These are phyloP conservation scores for Phalacrocorax carbo DNA, from an alignment of 2,113 vertebrate genomes.

Conservation along the genomic window DNA sequence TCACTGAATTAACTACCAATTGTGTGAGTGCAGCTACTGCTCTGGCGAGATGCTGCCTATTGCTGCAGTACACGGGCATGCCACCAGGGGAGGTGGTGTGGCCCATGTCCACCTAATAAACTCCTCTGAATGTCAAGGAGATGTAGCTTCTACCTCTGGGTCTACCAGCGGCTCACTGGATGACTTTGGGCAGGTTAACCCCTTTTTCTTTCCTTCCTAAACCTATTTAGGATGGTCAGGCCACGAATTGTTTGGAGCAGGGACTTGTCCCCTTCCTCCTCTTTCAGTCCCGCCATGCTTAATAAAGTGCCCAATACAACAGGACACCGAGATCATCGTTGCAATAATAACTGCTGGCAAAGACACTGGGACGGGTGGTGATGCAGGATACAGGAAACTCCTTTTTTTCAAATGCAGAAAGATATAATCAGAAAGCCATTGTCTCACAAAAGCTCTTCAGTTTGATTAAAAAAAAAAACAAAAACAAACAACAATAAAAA, in stretches of 20 bases:
- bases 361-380: no score
- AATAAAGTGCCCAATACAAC: background rate
- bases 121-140: background rate
- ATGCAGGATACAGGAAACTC: background rate
- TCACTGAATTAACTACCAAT: background rate
- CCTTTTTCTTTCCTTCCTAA: background rate
- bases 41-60: background rate
- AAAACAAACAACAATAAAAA: background rate
- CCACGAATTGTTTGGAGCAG: background rate
- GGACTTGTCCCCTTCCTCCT: background rate
- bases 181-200: background rate
- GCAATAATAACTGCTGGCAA: background rate
- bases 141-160: background rate
- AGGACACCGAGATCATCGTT: background rate
- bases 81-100: background rate
- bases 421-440: background rate
- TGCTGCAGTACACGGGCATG: background rate
- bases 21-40: background rate
- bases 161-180: background rate
- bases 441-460: background rate
- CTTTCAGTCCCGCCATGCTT: background rate
- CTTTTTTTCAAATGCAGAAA: background rate
- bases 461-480: background rate
- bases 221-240: background rate
- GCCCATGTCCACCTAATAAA: background rate